Evolutionary conservation across 1,140 invertebrate species (phyloP).

Genomic region (Caenorhabditis briggsae): DNA sequence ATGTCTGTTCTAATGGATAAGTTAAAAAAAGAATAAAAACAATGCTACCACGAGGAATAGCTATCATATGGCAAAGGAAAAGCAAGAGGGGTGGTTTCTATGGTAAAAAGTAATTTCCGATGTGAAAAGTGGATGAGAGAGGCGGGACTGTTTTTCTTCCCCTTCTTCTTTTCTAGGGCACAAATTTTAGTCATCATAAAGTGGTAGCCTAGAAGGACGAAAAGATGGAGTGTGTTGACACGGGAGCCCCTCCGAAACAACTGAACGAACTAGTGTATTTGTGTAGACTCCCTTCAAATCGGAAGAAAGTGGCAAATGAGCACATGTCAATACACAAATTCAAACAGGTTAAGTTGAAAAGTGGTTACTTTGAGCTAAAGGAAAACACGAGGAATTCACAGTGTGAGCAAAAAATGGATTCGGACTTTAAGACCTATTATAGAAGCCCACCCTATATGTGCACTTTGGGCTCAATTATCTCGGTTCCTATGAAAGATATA

Average conservation of each 20-base stretch:
- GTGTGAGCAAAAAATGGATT: background rate
- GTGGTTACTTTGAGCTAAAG: conserved; percentile 49
- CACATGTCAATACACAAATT: conserved; percentile 50
- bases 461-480: too few species aligned
- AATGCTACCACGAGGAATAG: background rate
- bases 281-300: conserved; percentile 28
- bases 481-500: too few species aligned
- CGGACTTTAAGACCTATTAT: background rate
- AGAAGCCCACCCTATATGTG: too few species aligned
- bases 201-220: conserved; percentile 5
- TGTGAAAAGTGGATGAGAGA: conserved; percentile 27
- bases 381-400: conserved; percentile 10
- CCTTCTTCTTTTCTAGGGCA: background rate
- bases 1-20: background rate
- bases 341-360: conserved; percentile 11
- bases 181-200: conserved; percentile 44
- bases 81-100: conserved; percentile 6
- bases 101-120: conserved; percentile 52
- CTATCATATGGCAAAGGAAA: conserved; percentile 12
- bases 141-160: background rate
- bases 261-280: conserved; percentile 45
- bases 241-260: conserved; percentile 32
- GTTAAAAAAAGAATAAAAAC: background rate
- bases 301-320: background rate
- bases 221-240: conserved; percentile 44